Conservation (phyloP, 2,797 vertebrate genomes). For the Sphenopsis melanotis region DNA sequence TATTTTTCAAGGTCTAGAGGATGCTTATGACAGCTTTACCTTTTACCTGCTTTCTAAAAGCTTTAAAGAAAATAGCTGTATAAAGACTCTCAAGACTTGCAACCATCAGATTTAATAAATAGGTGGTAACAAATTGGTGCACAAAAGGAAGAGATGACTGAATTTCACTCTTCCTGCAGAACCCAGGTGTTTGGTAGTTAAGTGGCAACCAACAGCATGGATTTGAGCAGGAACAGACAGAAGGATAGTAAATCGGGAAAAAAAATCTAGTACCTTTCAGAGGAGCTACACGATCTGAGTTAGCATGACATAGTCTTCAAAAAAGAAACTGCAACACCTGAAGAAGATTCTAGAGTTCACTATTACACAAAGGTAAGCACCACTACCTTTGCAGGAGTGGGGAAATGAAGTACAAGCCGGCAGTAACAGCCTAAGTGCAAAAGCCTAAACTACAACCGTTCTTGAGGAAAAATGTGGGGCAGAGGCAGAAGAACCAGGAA, state of each 20-base stretch:
- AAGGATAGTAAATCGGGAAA: not conserved
- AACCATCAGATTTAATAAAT: not conserved
- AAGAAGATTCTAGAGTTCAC: not conserved
- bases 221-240: not conserved
- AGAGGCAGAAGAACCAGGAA: not conserved
- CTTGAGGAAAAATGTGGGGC: not conserved
- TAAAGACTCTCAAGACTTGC: not conserved
- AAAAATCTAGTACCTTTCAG: not conserved
- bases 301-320: not conserved
- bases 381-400: not conserved
- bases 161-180: not conserved
- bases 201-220: not conserved
- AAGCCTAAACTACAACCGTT: accelerated
- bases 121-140: not conserved
- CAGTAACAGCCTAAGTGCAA: not conserved
- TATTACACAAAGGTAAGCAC: not conserved
- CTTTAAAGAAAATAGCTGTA: not conserved
- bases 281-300: not conserved
- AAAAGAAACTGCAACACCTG: not conserved
- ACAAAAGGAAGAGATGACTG: not conserved
- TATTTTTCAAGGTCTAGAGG: not conserved
- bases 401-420: not conserved
- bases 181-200: not conserved
- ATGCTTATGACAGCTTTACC: not conserved
- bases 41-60: not conserved